Evolutionary conservation across 1,140 invertebrate species (phyloP).

Genomic region (Riptortus pedestris): DNA sequence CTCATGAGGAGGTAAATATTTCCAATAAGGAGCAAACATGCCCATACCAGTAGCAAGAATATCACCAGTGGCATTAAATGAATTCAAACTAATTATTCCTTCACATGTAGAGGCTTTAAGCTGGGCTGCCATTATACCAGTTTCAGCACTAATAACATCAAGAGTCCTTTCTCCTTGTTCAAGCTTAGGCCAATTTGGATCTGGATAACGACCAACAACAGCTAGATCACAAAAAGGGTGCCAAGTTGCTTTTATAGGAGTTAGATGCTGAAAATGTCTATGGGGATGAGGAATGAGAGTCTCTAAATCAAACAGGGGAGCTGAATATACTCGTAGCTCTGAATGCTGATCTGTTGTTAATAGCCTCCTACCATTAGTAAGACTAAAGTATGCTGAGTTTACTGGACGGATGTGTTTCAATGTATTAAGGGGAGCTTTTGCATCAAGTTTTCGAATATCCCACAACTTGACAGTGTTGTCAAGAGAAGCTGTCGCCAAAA

Average conservation of each 20-base stretch:
- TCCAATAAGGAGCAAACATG: slow-evolving; percentile 18
- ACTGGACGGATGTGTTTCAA: slow-evolving; percentile 19
- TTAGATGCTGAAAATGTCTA: slow-evolving; percentile 29
- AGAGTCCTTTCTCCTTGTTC: slow-evolving; percentile 9
- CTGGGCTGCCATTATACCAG: slow-evolving; percentile 11
- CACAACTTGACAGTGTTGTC: slow-evolving; percentile 28
- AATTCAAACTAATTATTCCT: slow-evolving; percentile 23
- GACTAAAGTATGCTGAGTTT: slow-evolving; percentile 27
- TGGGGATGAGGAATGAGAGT: slow-evolving; percentile 28
- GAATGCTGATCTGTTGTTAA: slow-evolving; percentile 28
- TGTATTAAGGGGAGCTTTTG: slow-evolving; percentile 4
- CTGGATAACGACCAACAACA: slow-evolving; percentile 29
- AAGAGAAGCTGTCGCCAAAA: slow-evolving; percentile 26
- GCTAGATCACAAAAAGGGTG: slow-evolving; percentile 29
- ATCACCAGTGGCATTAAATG: slow-evolving; percentile 22
- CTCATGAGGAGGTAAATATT: too few relatives aligned
- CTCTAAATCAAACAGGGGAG: slow-evolving; percentile 22
- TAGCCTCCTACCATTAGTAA: slow-evolving; percentile 23
- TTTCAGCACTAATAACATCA: slow-evolving; percentile 21
- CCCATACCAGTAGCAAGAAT: slow-evolving; percentile 22
- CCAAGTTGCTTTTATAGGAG: slow-evolving; percentile 30
- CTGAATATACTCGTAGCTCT: slow-evolving; percentile 27
- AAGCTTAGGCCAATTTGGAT: slow-evolving; percentile 8
- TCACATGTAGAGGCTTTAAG: background rate
- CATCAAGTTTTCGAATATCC: slow-evolving; percentile 24